phyloP scores from a whole-genome alignment of 1,140 invertebrate genomes.

The Trissolcus basalis region DNA sequence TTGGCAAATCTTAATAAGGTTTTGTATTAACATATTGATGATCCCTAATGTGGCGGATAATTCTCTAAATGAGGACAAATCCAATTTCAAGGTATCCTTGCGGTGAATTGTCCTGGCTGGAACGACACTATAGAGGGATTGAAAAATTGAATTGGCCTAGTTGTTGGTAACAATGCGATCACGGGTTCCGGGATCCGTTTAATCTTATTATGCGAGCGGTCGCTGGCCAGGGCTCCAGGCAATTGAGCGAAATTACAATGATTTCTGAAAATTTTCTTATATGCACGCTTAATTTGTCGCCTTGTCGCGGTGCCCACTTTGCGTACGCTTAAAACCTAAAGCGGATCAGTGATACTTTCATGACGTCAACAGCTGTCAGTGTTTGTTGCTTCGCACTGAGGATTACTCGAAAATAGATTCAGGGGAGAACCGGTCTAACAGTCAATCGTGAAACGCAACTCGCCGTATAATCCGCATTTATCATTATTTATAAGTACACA shows the following conservation, averaged over 20 bases:
- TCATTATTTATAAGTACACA: conserved; percentile 62
- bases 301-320: conserved; percentile 57
- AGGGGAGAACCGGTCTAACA: conserved; percentile 62
- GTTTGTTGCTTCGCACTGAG: conserved; percentile 72
- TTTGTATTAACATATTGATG: conserved; percentile 10
- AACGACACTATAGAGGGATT: too few species aligned
- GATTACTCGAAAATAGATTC: conserved; percentile 74
- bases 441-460: conserved; percentile 67
- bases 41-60: conserved; percentile 19
- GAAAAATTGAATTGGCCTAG: conserved; percentile 14
- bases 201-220: conserved; percentile 38
- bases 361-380: conserved; percentile 71
- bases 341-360: conserved; percentile 55
- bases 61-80: conserved; percentile 23
- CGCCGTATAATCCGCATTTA: conserved; percentile 70
- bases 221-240: conserved; percentile 2
- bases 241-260: conserved; percentile 52
- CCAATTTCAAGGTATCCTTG: conserved; percentile 34
- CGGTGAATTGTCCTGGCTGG: conserved; percentile 23
- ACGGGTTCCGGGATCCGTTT: conserved; percentile 19
- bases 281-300: conserved; percentile 53
- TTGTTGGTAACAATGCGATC: conserved; percentile 38
- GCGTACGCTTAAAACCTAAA: conserved; percentile 53
- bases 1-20: too few species aligned
- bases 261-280: conserved; percentile 36